Percentiles rank a stretch among this genome's conserved stretches.
Conservation (phyloP, 2,888 invertebrate genomes). For the Caenorhabditis imperialis region DNA sequence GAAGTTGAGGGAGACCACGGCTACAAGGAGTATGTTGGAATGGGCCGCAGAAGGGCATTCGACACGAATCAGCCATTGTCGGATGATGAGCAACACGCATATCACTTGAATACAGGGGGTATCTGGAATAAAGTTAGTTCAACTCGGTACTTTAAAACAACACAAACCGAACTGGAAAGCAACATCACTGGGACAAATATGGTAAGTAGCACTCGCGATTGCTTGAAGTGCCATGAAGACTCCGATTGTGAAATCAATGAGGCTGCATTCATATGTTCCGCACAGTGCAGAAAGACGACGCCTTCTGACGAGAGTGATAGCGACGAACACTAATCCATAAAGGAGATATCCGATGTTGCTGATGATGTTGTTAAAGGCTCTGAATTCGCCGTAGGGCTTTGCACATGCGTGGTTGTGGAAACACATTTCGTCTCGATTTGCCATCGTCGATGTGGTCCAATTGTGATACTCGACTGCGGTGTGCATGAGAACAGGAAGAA, state of each 20-base stretch:
- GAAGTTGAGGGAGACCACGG: conserved; percentile 25
- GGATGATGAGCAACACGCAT: conserved; percentile 38
- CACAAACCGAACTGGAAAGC: conserved; percentile 48
- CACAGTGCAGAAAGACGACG: neutral
- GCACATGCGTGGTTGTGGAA: conserved; percentile 50
- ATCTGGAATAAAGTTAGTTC: conserved; percentile 43
- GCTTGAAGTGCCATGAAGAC: conserved; percentile 44
- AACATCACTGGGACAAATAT: conserved; percentile 44
- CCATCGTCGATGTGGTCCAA: conserved; percentile 33
- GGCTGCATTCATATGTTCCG: conserved; percentile 28
- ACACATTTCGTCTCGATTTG: conserved; percentile 50
- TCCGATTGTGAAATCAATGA: conserved; percentile 40
- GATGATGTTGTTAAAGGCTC: conserved; percentile 45
- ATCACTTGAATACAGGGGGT: conserved; percentile 51
- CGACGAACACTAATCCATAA: conserved; percentile 23
- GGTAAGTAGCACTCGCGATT: conserved; percentile 42
- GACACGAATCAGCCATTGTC: conserved; percentile 40
- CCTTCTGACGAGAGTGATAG: conserved; percentile 20
- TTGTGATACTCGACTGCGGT: conserved; percentile 31
- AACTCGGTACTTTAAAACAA: neutral
- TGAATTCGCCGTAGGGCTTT: conserved; percentile 31
- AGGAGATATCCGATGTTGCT: conserved; percentile 48
- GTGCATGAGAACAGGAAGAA: conserved; percentile 50
- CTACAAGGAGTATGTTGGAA: conserved; percentile 31
- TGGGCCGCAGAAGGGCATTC: conserved; percentile 38